Evolutionary conservation across 1,140 invertebrate species (phyloP), one percentile per base, ranked within the genome.

Genomic region (Hylyphantes graminicola): DNA sequence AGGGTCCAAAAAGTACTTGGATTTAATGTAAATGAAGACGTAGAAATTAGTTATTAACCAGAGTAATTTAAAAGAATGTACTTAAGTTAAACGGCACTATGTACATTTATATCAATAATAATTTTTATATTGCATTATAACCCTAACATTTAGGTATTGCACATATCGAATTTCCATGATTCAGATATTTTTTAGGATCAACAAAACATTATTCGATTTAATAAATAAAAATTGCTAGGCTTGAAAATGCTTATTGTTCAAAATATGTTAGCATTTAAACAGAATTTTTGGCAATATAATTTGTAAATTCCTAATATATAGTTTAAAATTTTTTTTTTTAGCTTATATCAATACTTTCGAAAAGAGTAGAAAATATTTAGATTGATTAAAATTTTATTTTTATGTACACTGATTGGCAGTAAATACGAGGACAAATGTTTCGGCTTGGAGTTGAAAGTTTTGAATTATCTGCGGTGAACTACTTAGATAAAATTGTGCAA

Each of bases 401-500:
- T 35, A 35, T 35, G 35, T 35, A 35, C 35, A 35, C 35, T 35
- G 35, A 35, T 35, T 35, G 5, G 35, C 5, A 35, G 35, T 35
- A 35, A 35, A 35, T 35, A 35, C 35, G 35, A 35, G 35, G 35
- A 35, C 35, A 35, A 2, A 35, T 35, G 35, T 35, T 35, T 35
- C 35, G 1, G 35, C 35, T 35, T 51, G 7, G 54, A 53, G 19
- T 70, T n/a, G 51, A 70, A 70, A 48, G 51, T 6, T 53, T 70
- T 70, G n/a, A 68, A 17, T n/a, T 15, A 15, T 53, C 50, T 70
- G 68, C 68, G 13, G 13, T 70, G 19, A n/a, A 15, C 76, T 78
- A 78, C 59, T 35, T 35, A 12, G 63, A 67, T 61, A 78, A 78
- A 78, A 78, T 78, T 67, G 76, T 78, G 76, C 76, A 78, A 78